A percentile compares a stretch with the other conserved stretches of the same genome.
Conservation (phyloP, 2,113 vertebrate genomes). For the Neodon shergylaensis region DNA sequence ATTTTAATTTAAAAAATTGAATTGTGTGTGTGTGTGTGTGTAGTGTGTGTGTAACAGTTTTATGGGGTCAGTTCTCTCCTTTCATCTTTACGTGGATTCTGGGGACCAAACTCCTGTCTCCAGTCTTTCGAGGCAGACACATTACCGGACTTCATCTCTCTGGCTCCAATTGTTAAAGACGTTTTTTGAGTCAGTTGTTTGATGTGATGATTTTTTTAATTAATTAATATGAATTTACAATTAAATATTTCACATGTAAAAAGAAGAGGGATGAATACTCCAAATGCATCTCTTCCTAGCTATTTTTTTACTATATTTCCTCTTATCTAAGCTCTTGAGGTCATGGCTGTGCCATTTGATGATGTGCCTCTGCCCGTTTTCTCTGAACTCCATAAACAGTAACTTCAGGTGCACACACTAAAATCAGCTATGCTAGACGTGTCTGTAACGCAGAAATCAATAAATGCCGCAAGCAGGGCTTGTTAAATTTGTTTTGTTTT, state of each 20-base stretch:
- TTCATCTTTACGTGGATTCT: background rate
- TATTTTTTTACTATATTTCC: background rate
- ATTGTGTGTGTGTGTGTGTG: no score
- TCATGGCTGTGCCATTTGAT: background rate
- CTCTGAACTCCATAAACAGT: background rate
- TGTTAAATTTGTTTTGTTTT: background rate
- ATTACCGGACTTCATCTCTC: background rate
- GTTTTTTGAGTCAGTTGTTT: background rate
- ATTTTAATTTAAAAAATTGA: background rate
- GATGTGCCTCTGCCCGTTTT: background rate
- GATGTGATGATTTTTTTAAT: background rate
- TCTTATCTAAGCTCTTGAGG: background rate
- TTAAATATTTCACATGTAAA: slow-evolving; percentile 7
- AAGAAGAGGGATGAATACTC: background rate
- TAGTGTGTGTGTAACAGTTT: background rate
- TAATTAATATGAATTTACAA: background rate
- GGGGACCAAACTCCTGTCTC: background rate
- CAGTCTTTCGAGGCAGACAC: background rate
- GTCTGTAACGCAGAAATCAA: background rate
- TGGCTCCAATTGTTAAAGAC: background rate
- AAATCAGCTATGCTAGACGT: background rate
- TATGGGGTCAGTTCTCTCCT: background rate
- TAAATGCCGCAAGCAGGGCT: background rate
- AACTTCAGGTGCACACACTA: background rate
- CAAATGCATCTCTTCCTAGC: background rate